Conservation (phyloP, 2,888 invertebrate species). For the Microctonus hyperodae region DNA sequence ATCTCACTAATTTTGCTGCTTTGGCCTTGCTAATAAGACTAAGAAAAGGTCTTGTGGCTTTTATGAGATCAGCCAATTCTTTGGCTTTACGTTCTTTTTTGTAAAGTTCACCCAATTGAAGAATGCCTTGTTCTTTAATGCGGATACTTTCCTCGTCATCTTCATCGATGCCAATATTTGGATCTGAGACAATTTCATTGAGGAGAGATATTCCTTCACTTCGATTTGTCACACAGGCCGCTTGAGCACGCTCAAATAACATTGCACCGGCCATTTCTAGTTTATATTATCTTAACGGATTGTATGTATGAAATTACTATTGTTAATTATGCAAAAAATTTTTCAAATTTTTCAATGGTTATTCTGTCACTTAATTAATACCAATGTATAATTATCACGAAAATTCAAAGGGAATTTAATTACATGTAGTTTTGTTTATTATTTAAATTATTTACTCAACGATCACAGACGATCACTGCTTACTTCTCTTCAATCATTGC, state of each 20-base stretch:
- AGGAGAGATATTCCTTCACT: conserved; percentile 78
- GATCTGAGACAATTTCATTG: conserved; percentile 80
- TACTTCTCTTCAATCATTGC: conserved; percentile 38
- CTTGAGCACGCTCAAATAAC: conserved; percentile 86
- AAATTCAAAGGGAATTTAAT: background rate
- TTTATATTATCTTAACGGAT: background rate
- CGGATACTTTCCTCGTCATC: conserved; percentile 91
- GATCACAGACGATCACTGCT: conserved; percentile 35
- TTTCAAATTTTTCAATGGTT: background rate
- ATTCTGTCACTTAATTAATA: background rate
- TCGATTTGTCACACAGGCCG: conserved; percentile 76
- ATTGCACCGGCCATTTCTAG: conserved; percentile 85
- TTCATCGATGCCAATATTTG: conserved; percentile 76
- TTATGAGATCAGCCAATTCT: conserved; percentile 90
- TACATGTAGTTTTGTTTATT: background rate
- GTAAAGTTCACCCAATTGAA: conserved; percentile 90
- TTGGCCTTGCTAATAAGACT: conserved; percentile 97
- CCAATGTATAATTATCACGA: background rate
- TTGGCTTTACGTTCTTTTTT: conserved; percentile 94
- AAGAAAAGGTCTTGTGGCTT: conserved; percentile 94
- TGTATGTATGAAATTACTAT: background rate
- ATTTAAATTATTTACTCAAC: conserved; percentile 1
- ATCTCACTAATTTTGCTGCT: conserved; percentile 96
- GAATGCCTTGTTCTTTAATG: conserved; percentile 91
- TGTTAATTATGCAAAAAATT: background rate